These are phyloP conservation scores for Metopia argyrocephala DNA, from an alignment of 2,888 invertebrate species.

Conservation along the genomic window DNA sequence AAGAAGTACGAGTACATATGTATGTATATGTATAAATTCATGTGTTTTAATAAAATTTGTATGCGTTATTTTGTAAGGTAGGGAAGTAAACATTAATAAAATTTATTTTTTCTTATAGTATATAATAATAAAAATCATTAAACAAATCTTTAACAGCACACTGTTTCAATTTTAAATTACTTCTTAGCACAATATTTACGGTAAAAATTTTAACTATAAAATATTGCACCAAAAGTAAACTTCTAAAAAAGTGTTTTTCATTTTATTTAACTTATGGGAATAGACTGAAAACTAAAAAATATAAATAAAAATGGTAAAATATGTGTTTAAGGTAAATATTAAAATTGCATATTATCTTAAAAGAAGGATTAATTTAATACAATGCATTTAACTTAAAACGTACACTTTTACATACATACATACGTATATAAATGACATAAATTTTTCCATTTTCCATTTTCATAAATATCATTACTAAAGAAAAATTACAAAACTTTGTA, in stretches of 20 bases:
- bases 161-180: conserved; percentile 7
- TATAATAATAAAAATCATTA: conserved; percentile 29
- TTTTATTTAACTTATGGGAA: conserved; percentile 37
- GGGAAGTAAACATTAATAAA: too few relatives aligned
- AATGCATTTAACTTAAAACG: too few relatives aligned
- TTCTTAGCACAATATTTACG: conserved; percentile 17
- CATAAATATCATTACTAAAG: too few relatives aligned
- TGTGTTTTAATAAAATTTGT: conserved; percentile 31
- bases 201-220: conserved; percentile 37
- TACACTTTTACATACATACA: too few relatives aligned
- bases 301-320: neutral
- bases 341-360: neutral
- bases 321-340: neutral
- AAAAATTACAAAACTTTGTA: too few relatives aligned
- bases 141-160: conserved; percentile 40
- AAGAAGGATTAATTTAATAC: neutral
- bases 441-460: too few relatives aligned
- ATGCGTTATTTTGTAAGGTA: too few relatives aligned
- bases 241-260: conserved; percentile 36
- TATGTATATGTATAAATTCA: conserved; percentile 51
- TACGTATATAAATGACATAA: too few relatives aligned
- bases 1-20: too few relatives aligned
- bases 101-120: conserved; percentile 2
- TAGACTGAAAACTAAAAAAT: too few relatives aligned
- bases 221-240: conserved; percentile 60